Base-by-base conservation (phyloP, 1,140 invertebrate genomes). In the Drosophila nasuta region DNA sequence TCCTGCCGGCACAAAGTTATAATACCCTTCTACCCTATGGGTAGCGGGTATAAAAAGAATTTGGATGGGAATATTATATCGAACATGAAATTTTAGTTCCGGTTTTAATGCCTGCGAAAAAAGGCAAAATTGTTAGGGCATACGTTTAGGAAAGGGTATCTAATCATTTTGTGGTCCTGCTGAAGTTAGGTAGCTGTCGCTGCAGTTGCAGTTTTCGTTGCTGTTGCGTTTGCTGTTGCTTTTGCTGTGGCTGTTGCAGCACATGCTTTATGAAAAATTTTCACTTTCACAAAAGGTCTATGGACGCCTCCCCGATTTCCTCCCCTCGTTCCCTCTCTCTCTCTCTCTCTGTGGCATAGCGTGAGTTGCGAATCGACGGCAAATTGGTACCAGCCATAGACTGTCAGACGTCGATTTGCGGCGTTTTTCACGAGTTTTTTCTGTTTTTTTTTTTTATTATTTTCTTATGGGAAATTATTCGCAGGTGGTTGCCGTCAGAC, bases 261-360 rank as follows among this genome's bases (percentile, higher is more conserved):
- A 77, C 59, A 73, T 64, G 57, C 69, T 68, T 77, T 67, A 65
- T 52, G 17, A 57, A 83, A 82, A 77, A 87, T 87, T 87, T 75
- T 87, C 82, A 87, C 82, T 87, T 87, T 87, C 83, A 87, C 82
- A 80, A 87, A 86, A 87, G 82, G 82, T 87, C 82, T 87, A 75
- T 80, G 82, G 76, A 88, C 82, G 83, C 65, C 52, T 59, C 49
- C 48, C 52, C 65, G 66, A 58, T 67, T 73, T 52, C 64, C 70
- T 58, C 63, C 13, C 7, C 30, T 33, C 15, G n/a, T n/a, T 46
- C 30, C n/a, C 30, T 5, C 30, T 20, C 20, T 25, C 15, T 17
- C 15, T 46, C 30, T 13, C 30, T 5, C 30, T 25, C 20, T 25
- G 7, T 33, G 46, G 57, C 41, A 38, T 85, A 74, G 78, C 75